Evolutionary conservation across 2,797 vertebrate species (phyloP), one percentile per base, ranked within the genome.

Genomic region (Trematomus bernacchii): DNA sequence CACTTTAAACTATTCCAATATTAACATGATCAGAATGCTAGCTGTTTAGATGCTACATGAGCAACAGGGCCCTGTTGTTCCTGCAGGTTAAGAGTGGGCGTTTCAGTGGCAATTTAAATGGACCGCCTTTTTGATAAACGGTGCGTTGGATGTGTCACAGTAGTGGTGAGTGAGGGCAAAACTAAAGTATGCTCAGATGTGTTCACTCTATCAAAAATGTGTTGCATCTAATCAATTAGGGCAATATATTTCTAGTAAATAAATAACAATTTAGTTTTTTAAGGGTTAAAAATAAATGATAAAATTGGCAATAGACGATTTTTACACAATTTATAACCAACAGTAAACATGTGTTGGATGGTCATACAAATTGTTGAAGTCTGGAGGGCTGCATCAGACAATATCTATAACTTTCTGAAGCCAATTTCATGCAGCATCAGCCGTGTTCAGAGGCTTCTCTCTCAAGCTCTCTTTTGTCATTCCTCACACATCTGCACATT

Each of bases 61-160:
- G 47, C 3, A 14, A 10, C 43, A 43, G 37, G 13, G 5, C 18
- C 12, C 4, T 43, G 46, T n/a, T 51, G 37, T 10, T 44, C 33
- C 27, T 37, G 0, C 43, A 18, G 43, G 43, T 18, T 10, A 27
- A 8, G 16, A 27, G 40, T 46, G 48, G 16, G 64, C 19, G n/a
- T 37, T 3, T 47, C 60, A 40, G 1, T 14, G 40, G 6, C 11
- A 2, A n/a, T 64, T 73, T n/a, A 33, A 59, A 44, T 16, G 37
- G 21, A 15, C 30, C 44, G 21, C 46, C 54, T 43, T 50, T 18
- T 8, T 12, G 9, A 10, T 8, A 10, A 43, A 43, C 19, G 48
- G 71, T 73, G 61, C 16, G 23, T 59, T 73, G 6, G 54, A 73
- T 44, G 11, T n/a, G 27, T 21, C 40, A 37, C 13, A 33, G 27